A percentile compares a stretch with the other conserved stretches of the same genome.
Evolutionary conservation across 1,140 invertebrate species (phyloP).

Genomic region (Lordiphosa collinella): DNA sequence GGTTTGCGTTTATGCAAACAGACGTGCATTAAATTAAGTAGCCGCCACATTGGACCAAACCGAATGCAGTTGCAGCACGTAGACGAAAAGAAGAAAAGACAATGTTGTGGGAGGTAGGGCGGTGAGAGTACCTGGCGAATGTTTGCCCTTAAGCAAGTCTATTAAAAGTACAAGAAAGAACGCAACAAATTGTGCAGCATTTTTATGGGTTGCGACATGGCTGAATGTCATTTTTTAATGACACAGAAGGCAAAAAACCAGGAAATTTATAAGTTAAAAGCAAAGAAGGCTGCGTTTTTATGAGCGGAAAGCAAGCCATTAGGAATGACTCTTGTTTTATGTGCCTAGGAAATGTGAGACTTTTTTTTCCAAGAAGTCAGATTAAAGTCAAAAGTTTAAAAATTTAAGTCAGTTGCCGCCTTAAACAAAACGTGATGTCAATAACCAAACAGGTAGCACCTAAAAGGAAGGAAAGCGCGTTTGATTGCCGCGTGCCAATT

Average conservation of each 20-base stretch:
- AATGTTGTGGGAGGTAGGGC: slow-evolving; percentile 30
- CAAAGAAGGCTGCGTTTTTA: slow-evolving; percentile 64
- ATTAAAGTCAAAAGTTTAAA: slow-evolving; percentile 30
- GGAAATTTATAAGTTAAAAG: slow-evolving; percentile 74
- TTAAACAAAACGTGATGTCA: slow-evolving; percentile 62
- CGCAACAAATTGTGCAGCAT: slow-evolving; percentile 45
- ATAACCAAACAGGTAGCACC: slow-evolving; percentile 62
- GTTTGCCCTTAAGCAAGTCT: slow-evolving; percentile 73
- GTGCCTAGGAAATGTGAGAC: slow-evolving; percentile 58
- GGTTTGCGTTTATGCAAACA: slow-evolving; percentile 76
- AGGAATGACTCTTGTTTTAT: slow-evolving; percentile 57
- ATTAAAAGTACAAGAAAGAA: slow-evolving; percentile 40
- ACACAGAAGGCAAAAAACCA: slow-evolving; percentile 53
- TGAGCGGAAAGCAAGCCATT: slow-evolving; percentile 54
- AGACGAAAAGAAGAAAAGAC: slow-evolving; percentile 57
- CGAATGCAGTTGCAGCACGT: slow-evolving; percentile 56
- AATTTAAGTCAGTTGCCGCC: slow-evolving; percentile 55
- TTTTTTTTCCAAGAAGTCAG: slow-evolving; percentile 32
- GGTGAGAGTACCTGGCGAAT: slow-evolving; percentile 33
- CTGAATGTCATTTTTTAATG: slow-evolving; percentile 63
- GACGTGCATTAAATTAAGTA: slow-evolving; percentile 77
- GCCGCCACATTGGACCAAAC: slow-evolving; percentile 53
- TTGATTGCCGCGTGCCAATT: slow-evolving; percentile 76
- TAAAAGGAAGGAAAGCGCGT: slow-evolving; percentile 30
- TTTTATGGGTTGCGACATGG: slow-evolving; percentile 55